Evolutionary conservation across 2,113 vertebrate genomes (phyloP).

Genomic region (Campylomormyrus numenius): DNA sequence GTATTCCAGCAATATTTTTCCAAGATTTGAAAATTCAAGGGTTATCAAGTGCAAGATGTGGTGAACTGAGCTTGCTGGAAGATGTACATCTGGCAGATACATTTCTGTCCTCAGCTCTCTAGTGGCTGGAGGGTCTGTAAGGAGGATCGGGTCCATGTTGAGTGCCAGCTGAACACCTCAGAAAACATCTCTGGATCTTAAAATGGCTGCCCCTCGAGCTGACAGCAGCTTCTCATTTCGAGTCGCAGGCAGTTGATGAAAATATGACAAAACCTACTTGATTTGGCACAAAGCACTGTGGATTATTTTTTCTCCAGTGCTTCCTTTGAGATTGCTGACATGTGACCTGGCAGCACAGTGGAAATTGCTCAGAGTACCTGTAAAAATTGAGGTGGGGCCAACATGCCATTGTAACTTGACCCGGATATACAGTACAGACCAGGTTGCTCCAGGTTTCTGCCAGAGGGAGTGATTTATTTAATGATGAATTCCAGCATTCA

Average conservation of each 20-base stretch:
- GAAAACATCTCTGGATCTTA: conserved; percentile 69
- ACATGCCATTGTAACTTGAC: conserved; percentile 86
- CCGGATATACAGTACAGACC: conserved; percentile 76
- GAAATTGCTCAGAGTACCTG: conserved; percentile 80
- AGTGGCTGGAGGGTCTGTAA: conserved; percentile 60
- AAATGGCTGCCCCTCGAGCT: conserved; percentile 95
- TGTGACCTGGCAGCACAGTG: conserved; percentile 67
- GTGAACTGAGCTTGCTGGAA: conserved; percentile 46
- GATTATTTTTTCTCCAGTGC: conserved; percentile 48
- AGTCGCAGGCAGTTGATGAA: conserved; percentile 82
- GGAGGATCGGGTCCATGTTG: conserved; percentile 86
- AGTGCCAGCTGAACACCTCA: conserved; percentile 70
- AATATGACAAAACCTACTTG: conserved; percentile 79
- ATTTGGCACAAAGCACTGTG: conserved; percentile 67
- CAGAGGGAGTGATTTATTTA: conserved; percentile 6
- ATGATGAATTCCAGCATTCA: background rate
- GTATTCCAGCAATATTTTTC: conserved; percentile 40
- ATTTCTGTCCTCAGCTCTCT: conserved; percentile 67
- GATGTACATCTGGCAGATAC: conserved; percentile 63
- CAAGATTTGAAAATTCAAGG: conserved; percentile 26
- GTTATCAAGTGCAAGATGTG: conserved; percentile 43
- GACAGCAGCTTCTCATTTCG: conserved; percentile 83
- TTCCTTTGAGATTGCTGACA: conserved; percentile 53
- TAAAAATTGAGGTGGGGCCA: conserved; percentile 82
- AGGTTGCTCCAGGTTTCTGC: conserved; percentile 63